Percentiles rank a stretch among this genome's conserved stretches.
phyloP scores from a whole-genome alignment of 2,888 invertebrate genomes.

The Ophion obscuratus region DNA sequence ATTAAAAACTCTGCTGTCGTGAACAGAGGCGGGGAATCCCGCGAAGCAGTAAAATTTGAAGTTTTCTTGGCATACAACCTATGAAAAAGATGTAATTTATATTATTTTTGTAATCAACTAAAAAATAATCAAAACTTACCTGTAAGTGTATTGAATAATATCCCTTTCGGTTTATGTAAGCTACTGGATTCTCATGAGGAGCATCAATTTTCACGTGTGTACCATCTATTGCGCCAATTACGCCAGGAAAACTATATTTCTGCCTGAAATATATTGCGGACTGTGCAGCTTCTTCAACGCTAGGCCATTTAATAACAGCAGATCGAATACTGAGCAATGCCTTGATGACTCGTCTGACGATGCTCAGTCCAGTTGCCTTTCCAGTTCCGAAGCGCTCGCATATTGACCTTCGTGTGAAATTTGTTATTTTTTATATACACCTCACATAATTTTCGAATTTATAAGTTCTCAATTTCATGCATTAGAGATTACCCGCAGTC shows the following conservation, averaged over 20 bases:
- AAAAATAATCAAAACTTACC: constrained; percentile 30
- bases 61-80: constrained; percentile 38
- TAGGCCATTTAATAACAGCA: constrained; percentile 33
- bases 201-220: constrained; percentile 35
- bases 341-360: constrained; percentile 27
- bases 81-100: constrained; percentile 4
- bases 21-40: constrained; percentile 39
- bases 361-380: constrained; percentile 8
- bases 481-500: too few species aligned
- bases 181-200: constrained; percentile 13
- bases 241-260: constrained; percentile 44
- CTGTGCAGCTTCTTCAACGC: constrained; percentile 2
- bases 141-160: constrained; percentile 47
- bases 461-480: too few species aligned
- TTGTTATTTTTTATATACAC: not conserved
- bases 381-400: constrained; percentile 15
- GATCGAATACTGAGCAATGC: constrained; percentile 21
- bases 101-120: constrained; percentile 17
- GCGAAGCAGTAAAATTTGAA: constrained; percentile 48
- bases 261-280: constrained; percentile 12
- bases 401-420: not conserved
- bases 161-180: constrained; percentile 49
- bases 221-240: constrained; percentile 28
- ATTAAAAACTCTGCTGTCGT: constrained; percentile 50
- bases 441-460: too few species aligned